A percentile compares a stretch with the other conserved stretches of the same genome.
Evolutionary conservation across 1,140 invertebrate genomes (phyloP).

Genomic region (Aphidius gifuensis): DNA sequence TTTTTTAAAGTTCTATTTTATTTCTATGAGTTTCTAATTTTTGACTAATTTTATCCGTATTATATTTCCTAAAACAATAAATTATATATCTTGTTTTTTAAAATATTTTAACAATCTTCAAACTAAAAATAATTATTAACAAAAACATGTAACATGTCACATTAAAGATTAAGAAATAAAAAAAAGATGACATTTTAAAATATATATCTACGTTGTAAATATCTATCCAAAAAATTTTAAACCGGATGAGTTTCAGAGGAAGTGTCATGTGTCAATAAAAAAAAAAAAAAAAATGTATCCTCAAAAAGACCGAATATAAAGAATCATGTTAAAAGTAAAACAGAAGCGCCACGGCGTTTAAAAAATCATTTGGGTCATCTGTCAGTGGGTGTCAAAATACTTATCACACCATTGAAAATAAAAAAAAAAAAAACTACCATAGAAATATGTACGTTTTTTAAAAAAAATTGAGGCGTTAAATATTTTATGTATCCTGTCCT

Average conservation of each 20-base stretch:
- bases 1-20: no score
- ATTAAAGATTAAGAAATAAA: no score
- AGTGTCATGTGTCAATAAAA: not conserved
- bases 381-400: constrained; percentile 38
- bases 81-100: no score
- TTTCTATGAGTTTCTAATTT: no score
- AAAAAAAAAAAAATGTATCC: not conserved
- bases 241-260: not conserved
- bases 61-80: no score
- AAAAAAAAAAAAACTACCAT: not conserved
- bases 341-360: constrained; percentile 33
- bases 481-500: constrained; percentile 43
- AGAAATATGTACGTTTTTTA: constrained; percentile 17
- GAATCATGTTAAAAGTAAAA: not conserved
- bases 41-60: no score
- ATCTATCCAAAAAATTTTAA: no score
- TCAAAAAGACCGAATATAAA: not conserved
- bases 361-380: constrained; percentile 24
- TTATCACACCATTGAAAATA: constrained; percentile 25
- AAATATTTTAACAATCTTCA: no score
- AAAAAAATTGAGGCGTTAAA: constrained; percentile 42
- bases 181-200: no score
- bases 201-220: no score
- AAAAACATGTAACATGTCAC: no score
- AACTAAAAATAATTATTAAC: no score